Conservation (phyloP, 2,113 vertebrate genomes). For the Chrysochloris asiatica region DNA sequence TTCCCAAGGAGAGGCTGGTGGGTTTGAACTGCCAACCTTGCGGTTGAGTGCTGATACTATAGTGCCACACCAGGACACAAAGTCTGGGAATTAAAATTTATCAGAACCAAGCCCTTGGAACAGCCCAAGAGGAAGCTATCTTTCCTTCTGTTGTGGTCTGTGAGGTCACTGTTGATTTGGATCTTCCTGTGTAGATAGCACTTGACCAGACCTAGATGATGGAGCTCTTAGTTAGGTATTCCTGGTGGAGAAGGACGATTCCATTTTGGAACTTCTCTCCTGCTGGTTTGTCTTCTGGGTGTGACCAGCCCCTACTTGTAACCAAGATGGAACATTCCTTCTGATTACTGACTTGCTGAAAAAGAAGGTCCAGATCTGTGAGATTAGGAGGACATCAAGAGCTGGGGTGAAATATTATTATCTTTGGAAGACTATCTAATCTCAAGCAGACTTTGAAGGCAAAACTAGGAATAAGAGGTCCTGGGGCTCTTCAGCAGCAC, state of each 20-base stretch:
- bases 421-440: neutral
- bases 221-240: neutral
- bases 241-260: neutral
- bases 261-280: neutral
- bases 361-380: neutral
- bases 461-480: neutral
- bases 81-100: neutral
- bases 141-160: neutral
- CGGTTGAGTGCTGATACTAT: too few species aligned
- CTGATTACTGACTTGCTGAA: neutral
- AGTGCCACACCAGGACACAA: too few species aligned
- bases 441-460: neutral
- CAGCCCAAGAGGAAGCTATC: neutral
- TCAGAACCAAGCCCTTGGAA: slow-evolving; percentile 3
- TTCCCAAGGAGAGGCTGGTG: too few species aligned
- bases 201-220: neutral
- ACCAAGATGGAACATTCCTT: neutral
- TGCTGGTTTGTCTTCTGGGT: neutral
- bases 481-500: neutral
- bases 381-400: neutral
- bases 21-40: too few species aligned
- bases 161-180: neutral
- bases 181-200: neutral
- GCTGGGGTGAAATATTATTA: neutral
- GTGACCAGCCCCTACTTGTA: neutral